Conservation (phyloP, 2,888 invertebrate genomes). For the Oxyscelio sp. region DNA sequence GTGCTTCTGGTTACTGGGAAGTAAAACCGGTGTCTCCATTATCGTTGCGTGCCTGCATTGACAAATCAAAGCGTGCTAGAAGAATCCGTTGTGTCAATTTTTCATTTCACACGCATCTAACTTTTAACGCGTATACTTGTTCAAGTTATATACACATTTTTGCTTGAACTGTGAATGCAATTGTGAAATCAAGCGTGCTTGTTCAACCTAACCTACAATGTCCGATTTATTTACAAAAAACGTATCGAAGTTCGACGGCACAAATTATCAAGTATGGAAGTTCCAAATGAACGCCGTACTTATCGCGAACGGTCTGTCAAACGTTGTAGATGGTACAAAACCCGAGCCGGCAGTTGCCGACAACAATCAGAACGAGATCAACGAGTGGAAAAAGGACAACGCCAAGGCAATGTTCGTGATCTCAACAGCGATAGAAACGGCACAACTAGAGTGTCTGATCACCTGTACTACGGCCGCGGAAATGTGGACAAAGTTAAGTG, state of each 20-base stretch:
- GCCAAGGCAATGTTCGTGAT: conserved; percentile 76
- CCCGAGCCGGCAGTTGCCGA: not conserved
- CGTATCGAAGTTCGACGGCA: conserved; percentile 39
- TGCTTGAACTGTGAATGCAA: not conserved
- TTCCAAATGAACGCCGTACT: too few species aligned
- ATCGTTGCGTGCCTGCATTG: too few species aligned
- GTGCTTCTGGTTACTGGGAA: too few species aligned
- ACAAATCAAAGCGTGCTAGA: too few species aligned
- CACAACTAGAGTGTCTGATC: conserved; percentile 68
- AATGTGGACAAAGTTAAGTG: conserved; percentile 74
- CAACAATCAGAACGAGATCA: not conserved
- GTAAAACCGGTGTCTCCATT: too few species aligned
- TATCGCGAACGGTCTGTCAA: not conserved
- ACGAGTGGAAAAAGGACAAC: conserved; percentile 71
- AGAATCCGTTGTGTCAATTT: not conserved
- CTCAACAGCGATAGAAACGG: conserved; percentile 68
- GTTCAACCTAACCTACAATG: not conserved
- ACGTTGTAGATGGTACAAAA: conserved; percentile 23
- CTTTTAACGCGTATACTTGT: too few species aligned
- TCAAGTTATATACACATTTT: not conserved
- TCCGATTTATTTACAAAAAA: conserved; percentile 7
- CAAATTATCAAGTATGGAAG: conserved; percentile 56
- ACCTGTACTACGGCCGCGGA: conserved; percentile 70
- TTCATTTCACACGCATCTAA: not conserved
- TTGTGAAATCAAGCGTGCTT: not conserved